phyloP scores from a whole-genome alignment of 2,113 vertebrate genomes.

The Amazona guildingii region DNA sequence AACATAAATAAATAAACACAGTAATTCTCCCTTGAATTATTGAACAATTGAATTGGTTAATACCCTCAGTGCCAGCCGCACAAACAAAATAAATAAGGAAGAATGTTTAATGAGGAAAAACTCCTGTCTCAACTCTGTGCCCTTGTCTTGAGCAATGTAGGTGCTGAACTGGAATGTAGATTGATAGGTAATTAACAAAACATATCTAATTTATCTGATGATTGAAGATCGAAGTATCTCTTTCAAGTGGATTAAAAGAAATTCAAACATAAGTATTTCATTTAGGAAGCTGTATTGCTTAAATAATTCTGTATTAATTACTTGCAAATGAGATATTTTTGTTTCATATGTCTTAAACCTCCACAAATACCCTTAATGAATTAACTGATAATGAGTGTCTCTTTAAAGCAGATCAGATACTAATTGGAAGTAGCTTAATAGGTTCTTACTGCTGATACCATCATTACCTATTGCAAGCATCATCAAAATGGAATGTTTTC shows the following conservation, averaged over 20 bases:
- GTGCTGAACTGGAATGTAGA: constrained; percentile 62
- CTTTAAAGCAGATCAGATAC: constrained; percentile 73
- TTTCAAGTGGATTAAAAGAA: constrained; percentile 74
- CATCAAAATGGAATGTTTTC: constrained; percentile 43
- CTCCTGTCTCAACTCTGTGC: neutral
- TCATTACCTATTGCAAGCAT: constrained; percentile 7
- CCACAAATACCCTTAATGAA: constrained; percentile 73
- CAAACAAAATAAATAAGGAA: constrained; percentile 55
- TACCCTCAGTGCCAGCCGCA: neutral
- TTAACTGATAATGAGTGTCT: constrained; percentile 73
- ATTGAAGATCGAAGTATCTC: constrained; percentile 76
- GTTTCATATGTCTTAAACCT: constrained; percentile 68
- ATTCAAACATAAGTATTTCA: constrained; percentile 76
- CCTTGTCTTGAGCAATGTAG: constrained; percentile 26
- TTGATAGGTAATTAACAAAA: constrained; percentile 78
- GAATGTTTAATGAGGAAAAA: neutral
- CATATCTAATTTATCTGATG: constrained; percentile 75
- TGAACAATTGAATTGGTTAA: constrained; percentile 36
- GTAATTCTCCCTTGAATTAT: constrained; percentile 49
- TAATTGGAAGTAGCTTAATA: constrained; percentile 69
- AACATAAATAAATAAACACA: constrained; percentile 6
- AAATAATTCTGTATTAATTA: constrained; percentile 78
- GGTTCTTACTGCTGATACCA: constrained; percentile 18
- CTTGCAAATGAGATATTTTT: constrained; percentile 74
- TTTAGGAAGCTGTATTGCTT: constrained; percentile 67